A percentile compares a stretch with the other conserved stretches of the same genome.
These are phyloP conservation scores for Cerastis rubricosa DNA, from an alignment of 2,888 invertebrate species.

Conservation along the genomic window DNA sequence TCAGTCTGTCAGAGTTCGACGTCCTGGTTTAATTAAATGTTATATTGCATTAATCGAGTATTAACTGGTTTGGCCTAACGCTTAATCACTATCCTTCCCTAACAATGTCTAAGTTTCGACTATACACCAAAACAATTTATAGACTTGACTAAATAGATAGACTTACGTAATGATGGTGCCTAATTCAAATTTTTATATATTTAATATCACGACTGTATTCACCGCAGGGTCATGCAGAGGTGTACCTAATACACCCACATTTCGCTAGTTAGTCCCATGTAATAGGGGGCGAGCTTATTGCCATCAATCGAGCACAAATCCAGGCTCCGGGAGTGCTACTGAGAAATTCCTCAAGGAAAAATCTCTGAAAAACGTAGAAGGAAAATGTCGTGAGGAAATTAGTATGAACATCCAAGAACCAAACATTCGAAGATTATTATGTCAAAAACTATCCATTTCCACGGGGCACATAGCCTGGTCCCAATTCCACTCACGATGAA, in stretches of 20 bases:
- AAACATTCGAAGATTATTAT: not conserved
- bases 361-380: no score
- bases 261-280: no score
- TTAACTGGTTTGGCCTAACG: not conserved
- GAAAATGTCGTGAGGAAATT: not conserved
- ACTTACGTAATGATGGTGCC: not conserved
- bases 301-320: no score
- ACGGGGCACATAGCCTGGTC: not conserved
- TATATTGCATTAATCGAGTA: not conserved
- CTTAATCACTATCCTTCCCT: conserved; percentile 20
- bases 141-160: not conserved
- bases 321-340: no score
- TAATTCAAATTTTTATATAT: not conserved
- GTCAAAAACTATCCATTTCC: not conserved
- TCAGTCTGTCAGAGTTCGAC: not conserved
- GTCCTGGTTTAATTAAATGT: conserved; percentile 19
- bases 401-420: no score
- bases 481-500: not conserved
- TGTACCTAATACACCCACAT: no score
- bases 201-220: no score
- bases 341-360: no score
- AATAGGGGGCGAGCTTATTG: not conserved
- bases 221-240: no score
- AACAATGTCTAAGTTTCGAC: conserved; percentile 26
- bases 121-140: conserved; percentile 13